Conservation (phyloP, 2,797 vertebrate species). For the Pterois miles region DNA sequence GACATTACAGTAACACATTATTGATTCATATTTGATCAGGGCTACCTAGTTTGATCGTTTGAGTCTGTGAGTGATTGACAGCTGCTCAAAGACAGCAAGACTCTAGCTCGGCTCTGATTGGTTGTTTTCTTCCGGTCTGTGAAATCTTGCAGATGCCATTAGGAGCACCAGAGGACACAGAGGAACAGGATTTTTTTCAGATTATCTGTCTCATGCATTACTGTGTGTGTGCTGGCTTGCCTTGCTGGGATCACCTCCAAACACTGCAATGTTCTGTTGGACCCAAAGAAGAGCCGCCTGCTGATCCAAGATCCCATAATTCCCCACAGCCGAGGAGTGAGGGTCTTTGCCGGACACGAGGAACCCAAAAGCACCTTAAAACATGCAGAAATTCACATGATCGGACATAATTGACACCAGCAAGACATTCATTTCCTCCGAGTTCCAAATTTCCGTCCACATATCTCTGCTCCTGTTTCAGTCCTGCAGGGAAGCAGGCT, state of each 20-base stretch:
- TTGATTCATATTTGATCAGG: too few species aligned
- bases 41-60: too few species aligned
- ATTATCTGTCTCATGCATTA: too few species aligned
- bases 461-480: slow-evolving; percentile 24
- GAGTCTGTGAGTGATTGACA: too few species aligned
- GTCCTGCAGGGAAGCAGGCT: neutral
- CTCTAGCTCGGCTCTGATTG: too few species aligned
- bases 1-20: too few species aligned
- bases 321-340: slow-evolving; percentile 73
- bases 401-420: slow-evolving; percentile 52
- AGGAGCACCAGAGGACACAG: too few species aligned
- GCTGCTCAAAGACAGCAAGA: too few species aligned
- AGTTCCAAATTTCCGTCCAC: slow-evolving; percentile 26
- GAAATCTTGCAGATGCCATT: too few species aligned
- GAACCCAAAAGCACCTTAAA: slow-evolving; percentile 84
- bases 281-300: slow-evolving; percentile 84
- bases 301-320: slow-evolving; percentile 86
- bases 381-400: slow-evolving; percentile 42
- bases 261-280: slow-evolving; percentile 79
- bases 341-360: slow-evolving; percentile 81
- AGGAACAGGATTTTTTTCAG: too few species aligned
- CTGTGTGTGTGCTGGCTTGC: too few species aligned
- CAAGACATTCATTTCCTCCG: slow-evolving; percentile 49
- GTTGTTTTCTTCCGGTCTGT: too few species aligned
- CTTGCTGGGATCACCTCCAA: slow-evolving; percentile 83